Conservation (phyloP, 1,140 invertebrate genomes). For the Aphis craccivora region DNA sequence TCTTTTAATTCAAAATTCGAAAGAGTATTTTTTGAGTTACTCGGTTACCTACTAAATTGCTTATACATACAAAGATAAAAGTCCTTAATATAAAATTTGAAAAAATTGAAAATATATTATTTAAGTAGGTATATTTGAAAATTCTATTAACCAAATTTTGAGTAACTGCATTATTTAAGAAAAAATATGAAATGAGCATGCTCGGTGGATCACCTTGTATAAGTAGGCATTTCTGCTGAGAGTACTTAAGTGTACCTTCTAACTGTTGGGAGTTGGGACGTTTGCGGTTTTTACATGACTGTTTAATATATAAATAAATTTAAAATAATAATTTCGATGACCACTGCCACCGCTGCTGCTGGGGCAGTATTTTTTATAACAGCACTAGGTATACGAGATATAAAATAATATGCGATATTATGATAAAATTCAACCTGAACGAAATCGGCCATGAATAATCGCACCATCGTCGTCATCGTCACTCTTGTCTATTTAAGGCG, state of each 20-base stretch:
- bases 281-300: neutral
- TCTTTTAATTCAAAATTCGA: too few relatives aligned
- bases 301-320: neutral
- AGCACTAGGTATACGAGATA: neutral
- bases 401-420: neutral
- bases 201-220: too few relatives aligned
- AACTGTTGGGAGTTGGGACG: neutral
- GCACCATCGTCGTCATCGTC: neutral
- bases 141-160: too few relatives aligned
- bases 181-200: too few relatives aligned
- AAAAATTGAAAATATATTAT: too few relatives aligned
- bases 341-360: neutral
- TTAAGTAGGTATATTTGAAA: too few relatives aligned
- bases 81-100: too few relatives aligned
- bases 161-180: too few relatives aligned
- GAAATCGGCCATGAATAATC: neutral
- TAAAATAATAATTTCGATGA: neutral
- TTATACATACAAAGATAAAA: too few relatives aligned
- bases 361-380: neutral
- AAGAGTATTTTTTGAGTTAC: too few relatives aligned
- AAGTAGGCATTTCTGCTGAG: neutral
- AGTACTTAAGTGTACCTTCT: neutral
- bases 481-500: constrained; percentile 2
- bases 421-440: neutral
- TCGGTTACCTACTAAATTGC: too few relatives aligned